phyloP scores from a whole-genome alignment of 1,140 invertebrate genomes.

The Leucophenga varia region DNA sequence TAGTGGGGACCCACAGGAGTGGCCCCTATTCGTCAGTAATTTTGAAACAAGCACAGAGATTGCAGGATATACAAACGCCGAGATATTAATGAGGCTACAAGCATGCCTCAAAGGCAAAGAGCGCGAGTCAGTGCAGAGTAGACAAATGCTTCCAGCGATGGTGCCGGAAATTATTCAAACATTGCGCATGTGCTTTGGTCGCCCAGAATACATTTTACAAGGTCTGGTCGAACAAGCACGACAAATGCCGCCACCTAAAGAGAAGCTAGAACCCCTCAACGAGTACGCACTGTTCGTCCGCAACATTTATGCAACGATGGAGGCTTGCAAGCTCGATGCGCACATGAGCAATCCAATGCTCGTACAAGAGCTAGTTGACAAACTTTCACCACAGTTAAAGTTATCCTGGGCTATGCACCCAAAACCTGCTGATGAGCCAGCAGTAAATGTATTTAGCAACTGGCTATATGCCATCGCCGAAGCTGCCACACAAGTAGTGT shows the following conservation, averaged over 20 bases:
- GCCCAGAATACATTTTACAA: no score
- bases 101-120: not conserved
- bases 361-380: not conserved
- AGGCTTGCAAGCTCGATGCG: no score
- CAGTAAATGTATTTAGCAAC: no score
- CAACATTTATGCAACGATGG: no score
- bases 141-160: no score
- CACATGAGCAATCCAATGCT: not conserved
- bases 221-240: not conserved
- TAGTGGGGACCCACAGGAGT: no score
- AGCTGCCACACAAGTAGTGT: no score
- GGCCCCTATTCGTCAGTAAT: not conserved
- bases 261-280: not conserved
- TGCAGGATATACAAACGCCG: not conserved
- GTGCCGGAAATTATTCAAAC: no score
- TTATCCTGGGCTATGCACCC: not conserved
- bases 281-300: slow-evolving; percentile 5
- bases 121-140: not conserved
- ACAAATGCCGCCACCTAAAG: not conserved
- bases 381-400: not conserved
- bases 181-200: not conserved
- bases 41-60: not conserved
- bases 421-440: no score
- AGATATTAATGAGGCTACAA: not conserved
- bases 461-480: no score